Conservation (phyloP, 2,113 vertebrate genomes). For the Cynocephalus volans region DNA sequence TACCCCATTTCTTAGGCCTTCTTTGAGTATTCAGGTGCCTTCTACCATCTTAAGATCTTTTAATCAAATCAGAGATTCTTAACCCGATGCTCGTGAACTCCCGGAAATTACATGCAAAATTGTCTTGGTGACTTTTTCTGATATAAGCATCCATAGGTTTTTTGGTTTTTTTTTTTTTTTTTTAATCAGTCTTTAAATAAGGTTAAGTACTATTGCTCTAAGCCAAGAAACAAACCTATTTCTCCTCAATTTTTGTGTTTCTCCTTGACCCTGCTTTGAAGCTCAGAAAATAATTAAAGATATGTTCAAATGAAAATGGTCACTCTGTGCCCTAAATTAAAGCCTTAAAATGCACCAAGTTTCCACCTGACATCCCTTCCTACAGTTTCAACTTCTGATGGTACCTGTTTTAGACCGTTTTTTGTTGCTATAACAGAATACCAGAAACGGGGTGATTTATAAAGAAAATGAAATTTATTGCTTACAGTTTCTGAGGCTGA, state of each 20-base stretch:
- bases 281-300: constrained; percentile 52
- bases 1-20: constrained; percentile 43
- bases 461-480: too few relatives aligned
- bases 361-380: neutral
- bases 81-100: neutral
- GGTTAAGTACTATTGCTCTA: constrained; percentile 8
- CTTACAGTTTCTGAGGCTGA: too few relatives aligned
- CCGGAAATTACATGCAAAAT: constrained; percentile 15
- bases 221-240: neutral
- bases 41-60: neutral
- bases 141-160: neutral
- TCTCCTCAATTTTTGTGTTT: neutral
- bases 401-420: neutral
- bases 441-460: too few relatives aligned
- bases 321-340: constrained; percentile 57
- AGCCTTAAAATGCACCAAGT: constrained; percentile 6
- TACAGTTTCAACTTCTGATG: neutral
- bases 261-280: neutral
- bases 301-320: constrained; percentile 23
- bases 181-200: constrained; percentile 35
- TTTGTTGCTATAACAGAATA: too few relatives aligned
- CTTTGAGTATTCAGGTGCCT: neutral
- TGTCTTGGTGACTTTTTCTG: neutral
- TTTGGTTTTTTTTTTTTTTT: neutral
- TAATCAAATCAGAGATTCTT: constrained; percentile 33